These are phyloP conservation scores for Etheostoma perlongum DNA, from an alignment of 2,797 vertebrate genomes.

Conservation along the genomic window DNA sequence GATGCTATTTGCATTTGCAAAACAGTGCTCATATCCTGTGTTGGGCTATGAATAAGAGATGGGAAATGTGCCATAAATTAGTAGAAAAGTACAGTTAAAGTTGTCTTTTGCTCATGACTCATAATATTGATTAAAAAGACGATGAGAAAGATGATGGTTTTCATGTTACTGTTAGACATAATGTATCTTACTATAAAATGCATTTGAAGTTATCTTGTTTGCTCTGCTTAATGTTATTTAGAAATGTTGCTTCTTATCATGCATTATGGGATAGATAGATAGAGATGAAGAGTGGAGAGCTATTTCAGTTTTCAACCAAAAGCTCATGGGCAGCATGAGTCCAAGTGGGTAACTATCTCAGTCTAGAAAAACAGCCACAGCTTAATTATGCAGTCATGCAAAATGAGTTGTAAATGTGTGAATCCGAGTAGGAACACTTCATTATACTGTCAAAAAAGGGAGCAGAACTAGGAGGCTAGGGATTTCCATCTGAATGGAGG, in stretches of 20 bases:
- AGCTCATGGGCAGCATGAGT: not conserved
- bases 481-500: constrained; percentile 53
- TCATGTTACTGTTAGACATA: no score
- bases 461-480: not conserved
- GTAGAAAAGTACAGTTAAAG: no score
- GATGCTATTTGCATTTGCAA: not conserved
- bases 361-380: constrained; percentile 15
- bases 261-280: no score
- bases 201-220: not conserved
- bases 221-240: not conserved
- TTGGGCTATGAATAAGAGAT: not conserved
- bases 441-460: constrained; percentile 39
- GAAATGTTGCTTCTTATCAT: not conserved
- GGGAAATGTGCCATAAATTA: not conserved
- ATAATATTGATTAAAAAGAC: no score
- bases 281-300: not conserved
- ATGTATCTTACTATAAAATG: not conserved
- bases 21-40: not conserved
- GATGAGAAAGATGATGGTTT: no score
- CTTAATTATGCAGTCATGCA: constrained; percentile 51
- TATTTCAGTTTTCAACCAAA: not conserved
- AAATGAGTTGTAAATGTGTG: constrained; percentile 51
- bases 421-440: constrained; percentile 17
- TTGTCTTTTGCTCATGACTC: no score
- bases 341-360: not conserved